Conservation (phyloP, 1,140 invertebrate species). For the Drosophila ambigua region DNA sequence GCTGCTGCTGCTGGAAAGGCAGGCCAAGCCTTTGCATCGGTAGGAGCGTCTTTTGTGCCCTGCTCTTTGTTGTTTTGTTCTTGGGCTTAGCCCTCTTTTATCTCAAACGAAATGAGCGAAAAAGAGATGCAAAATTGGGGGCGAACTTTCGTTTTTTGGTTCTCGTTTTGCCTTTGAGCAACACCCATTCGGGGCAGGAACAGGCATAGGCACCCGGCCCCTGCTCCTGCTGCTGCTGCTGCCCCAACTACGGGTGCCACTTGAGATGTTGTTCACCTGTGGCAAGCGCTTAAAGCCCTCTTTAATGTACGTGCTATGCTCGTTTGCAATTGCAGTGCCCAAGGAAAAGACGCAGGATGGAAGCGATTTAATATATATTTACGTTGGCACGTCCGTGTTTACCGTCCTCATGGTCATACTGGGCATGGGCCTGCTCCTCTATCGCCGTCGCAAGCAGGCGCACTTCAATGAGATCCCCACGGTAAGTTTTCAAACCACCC, state of each 20-base stretch:
- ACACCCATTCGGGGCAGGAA: conserved; percentile 12
- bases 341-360: conserved; percentile 69
- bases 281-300: conserved; percentile 50
- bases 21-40: conserved; percentile 33
- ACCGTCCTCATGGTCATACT: conserved; percentile 51
- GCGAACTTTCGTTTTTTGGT: conserved; percentile 83
- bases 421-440: conserved; percentile 48
- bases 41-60: conserved; percentile 63
- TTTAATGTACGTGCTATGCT: conserved; percentile 30
- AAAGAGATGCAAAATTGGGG: conserved; percentile 78
- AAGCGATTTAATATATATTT: conserved; percentile 65
- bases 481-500: conserved; percentile 39
- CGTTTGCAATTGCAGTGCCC: conserved; percentile 65
- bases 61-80: conserved; percentile 65
- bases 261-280: conserved; percentile 82
- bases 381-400: conserved; percentile 56
- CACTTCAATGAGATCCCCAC: conserved; percentile 82
- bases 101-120: conserved; percentile 53
- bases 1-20: conserved; percentile 9
- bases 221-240: neutral
- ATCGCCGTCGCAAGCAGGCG: conserved; percentile 74
- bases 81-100: conserved; percentile 65
- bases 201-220: neutral
- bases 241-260: conserved; percentile 66
- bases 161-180: conserved; percentile 56